phyloP scores from a whole-genome alignment of 2,888 invertebrate genomes.

The Nephrocerus scutellatus region DNA sequence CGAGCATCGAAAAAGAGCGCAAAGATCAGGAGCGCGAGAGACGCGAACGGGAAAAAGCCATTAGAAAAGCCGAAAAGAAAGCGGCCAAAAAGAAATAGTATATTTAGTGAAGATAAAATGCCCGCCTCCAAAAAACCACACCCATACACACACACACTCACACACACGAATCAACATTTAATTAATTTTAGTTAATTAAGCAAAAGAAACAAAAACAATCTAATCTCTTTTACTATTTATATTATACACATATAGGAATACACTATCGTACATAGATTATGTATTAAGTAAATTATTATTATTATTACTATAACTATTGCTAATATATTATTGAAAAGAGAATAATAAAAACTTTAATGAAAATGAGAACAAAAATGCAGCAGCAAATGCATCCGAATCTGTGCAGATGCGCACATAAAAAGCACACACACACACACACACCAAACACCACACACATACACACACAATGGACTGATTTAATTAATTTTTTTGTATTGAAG shows the following conservation, averaged over 20 bases:
- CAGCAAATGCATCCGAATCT: no score
- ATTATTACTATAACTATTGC: constrained; percentile 11
- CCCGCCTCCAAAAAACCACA: constrained; percentile 20
- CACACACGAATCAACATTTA: constrained; percentile 17
- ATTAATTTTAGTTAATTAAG: constrained; percentile 21
- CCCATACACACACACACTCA: constrained; percentile 23
- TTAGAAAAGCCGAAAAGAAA: constrained; percentile 79
- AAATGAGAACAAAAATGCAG: constrained; percentile 3
- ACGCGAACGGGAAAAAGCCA: constrained; percentile 74
- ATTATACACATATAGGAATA: no score
- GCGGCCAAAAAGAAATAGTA: constrained; percentile 61
- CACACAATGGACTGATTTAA: constrained; percentile 30
- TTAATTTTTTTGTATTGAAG: no score
- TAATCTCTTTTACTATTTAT: constrained; percentile 6
- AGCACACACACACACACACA: not conserved
- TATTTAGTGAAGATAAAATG: constrained; percentile 22
- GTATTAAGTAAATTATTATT: constrained; percentile 9
- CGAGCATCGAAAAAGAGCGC: constrained; percentile 63
- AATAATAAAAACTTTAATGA: constrained; percentile 4
- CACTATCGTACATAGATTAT: constrained; percentile 16
- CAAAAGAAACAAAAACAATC: constrained; percentile 15
- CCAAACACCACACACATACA: constrained; percentile 20
- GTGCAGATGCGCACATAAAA: no score
- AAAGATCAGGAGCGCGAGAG: constrained; percentile 77
- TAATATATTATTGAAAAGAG: constrained; percentile 8